Evolutionary conservation across 2,888 invertebrate genomes (phyloP), one percentile per base, ranked within the genome.

Genomic region (Hirtodrosophila trivittata): DNA sequence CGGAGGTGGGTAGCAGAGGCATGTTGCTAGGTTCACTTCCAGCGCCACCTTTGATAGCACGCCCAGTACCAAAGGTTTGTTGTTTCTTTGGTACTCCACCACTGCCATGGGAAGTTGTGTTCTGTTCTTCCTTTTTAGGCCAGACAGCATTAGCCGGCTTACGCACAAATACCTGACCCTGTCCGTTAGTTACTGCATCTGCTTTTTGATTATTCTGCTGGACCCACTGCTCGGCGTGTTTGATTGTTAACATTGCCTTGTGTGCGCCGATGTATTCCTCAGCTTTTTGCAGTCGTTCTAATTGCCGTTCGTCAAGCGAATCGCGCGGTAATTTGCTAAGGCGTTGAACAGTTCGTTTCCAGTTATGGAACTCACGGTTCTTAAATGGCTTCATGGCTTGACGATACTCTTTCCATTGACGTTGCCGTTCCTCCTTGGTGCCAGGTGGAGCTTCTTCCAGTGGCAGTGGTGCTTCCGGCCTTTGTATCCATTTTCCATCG

Each of bases 361-460:
- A 78, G 49, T 88, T 88, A 8, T 77, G 75, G 25, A 88, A 89
- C 32, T 89, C 87, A 1, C 88, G 86, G 70, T 88, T 88, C 42
- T 89, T 89, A 37, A 87, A 89, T 0, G 88, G 88, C 13, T 89
- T 88, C 87, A 89, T 88, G 0, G 87, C 86, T 30, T 85, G 75
- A 0, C 89, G 75, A 39, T 89, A 89, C 14, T 88, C 87, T 6
- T 74, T 75, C 89, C 88, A 88, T 41, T 81, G 72, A 0, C 83
- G 73, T 33, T 80, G 81, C 0, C 84, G 77, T 13, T 88, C 87
- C 16, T 86, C 88, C n/a, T 75, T 76, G 0, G 73, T 74, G 3
- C 86, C 82, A 0, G 87, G 78, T 2, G 83, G 69, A 9, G 74
- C 54, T 1, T 82, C 82, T 1, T 73, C 77, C 0, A 73, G 39